phyloP scores from a whole-genome alignment of 2,113 vertebrate species.

The Connochaetes taurinus region DNA sequence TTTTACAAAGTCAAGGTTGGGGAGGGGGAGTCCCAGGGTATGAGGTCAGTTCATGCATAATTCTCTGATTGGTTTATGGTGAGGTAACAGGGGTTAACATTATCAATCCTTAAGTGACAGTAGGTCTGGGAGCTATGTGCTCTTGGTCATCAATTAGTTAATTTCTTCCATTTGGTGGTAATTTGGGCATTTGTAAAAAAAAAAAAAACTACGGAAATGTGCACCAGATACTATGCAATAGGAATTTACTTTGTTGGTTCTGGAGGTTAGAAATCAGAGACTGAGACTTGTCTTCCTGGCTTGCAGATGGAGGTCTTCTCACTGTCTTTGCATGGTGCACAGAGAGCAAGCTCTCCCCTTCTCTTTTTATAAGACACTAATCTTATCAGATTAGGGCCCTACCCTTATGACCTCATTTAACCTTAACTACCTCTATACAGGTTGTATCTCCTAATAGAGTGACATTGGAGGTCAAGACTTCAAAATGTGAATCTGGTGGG shows the following conservation, averaged over 20 bases:
- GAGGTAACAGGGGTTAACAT: background rate
- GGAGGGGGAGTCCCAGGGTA: background rate
- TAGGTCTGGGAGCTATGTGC: background rate
- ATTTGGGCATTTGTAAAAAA: background rate
- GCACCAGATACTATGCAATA: background rate
- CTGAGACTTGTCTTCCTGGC: background rate
- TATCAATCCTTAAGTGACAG: background rate
- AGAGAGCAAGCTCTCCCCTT: background rate
- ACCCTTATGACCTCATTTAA: background rate
- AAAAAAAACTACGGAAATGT: background rate
- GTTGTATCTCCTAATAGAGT: background rate
- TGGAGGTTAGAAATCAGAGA: background rate
- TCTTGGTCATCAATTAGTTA: background rate
- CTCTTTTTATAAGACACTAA: background rate
- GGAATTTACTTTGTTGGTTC: background rate
- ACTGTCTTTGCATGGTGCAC: background rate
- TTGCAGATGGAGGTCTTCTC: background rate
- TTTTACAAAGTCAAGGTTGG: background rate
- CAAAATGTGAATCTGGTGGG: background rate
- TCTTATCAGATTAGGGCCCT: background rate
- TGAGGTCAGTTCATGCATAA: background rate
- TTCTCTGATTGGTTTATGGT: background rate
- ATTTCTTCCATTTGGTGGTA: background rate
- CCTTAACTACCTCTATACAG: background rate
- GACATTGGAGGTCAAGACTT: background rate